Conservation (phyloP, 2,888 invertebrate species). For the Calliphora vomitoria region DNA sequence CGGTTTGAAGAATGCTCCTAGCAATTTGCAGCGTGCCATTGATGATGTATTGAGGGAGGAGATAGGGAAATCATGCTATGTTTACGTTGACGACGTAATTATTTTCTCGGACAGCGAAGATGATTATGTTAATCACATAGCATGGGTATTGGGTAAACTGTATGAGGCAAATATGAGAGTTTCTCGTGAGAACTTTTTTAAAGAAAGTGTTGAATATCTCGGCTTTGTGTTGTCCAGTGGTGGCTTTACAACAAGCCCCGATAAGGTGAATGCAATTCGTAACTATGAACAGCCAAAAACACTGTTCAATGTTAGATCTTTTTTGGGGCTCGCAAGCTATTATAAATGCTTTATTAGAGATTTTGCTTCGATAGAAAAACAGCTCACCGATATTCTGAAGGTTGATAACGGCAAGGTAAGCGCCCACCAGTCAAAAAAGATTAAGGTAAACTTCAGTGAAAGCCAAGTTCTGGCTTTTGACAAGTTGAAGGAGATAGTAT, state of each 20-base stretch:
- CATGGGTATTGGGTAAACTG: constrained; percentile 56
- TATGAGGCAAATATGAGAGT: constrained; percentile 67
- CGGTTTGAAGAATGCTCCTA: constrained; percentile 56
- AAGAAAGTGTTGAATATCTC: constrained; percentile 36
- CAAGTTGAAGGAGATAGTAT: constrained; percentile 60
- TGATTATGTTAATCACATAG: constrained; percentile 52
- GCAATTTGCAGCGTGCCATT: constrained; percentile 58
- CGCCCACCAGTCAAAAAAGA: constrained; percentile 61
- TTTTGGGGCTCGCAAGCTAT: constrained; percentile 26
- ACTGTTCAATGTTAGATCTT: constrained; percentile 30
- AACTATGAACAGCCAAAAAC: constrained; percentile 32
- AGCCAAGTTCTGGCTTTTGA: constrained; percentile 64
- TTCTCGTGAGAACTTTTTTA: constrained; percentile 64
- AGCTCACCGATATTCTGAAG: constrained; percentile 71
- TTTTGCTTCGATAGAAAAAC: constrained; percentile 62
- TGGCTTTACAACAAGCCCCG: constrained; percentile 34
- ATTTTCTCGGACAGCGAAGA: constrained; percentile 49
- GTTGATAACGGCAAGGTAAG: constrained; percentile 72
- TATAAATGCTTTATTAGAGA: constrained; percentile 54
- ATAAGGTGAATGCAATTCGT: constrained; percentile 27
- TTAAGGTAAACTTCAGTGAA: constrained; percentile 54
- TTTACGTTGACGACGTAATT: constrained; percentile 62
- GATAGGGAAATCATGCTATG: constrained; percentile 46
- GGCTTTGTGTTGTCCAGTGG: constrained; percentile 34
- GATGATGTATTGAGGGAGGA: constrained; percentile 48